phyloP scores from a whole-genome alignment of 2,797 vertebrate species.

The Sparidentex hasta region DNA sequence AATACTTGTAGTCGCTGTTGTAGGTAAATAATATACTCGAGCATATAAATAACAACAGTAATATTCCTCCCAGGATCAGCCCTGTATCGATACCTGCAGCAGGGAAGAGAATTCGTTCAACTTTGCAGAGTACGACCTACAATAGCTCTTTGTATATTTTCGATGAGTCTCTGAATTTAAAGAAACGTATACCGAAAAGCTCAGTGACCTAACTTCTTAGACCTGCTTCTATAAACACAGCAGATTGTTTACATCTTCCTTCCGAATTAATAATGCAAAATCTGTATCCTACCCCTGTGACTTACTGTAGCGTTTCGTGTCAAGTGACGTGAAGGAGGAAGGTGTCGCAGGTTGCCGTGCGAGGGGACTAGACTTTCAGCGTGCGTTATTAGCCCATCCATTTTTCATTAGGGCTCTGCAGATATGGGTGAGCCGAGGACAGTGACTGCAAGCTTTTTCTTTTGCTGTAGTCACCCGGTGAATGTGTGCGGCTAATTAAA shows the following conservation, averaged over 20 bases:
- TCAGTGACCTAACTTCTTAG: slow-evolving; percentile 4
- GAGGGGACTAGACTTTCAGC: slow-evolving; percentile 42
- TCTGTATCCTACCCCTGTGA: slow-evolving; percentile 46
- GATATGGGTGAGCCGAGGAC: slow-evolving; percentile 31
- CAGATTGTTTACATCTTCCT: slow-evolving; percentile 60
- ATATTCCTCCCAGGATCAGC: too few species aligned
- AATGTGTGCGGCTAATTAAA: slow-evolving; percentile 67
- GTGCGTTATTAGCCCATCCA: slow-evolving; percentile 62
- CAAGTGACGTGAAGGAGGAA: slow-evolving; percentile 50
- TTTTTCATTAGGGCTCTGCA: slow-evolving; percentile 61
- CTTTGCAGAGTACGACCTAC: neutral
- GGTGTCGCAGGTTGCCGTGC: slow-evolving; percentile 21
- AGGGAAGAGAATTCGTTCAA: too few species aligned
- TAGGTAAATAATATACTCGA: too few species aligned
- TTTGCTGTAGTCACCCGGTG: slow-evolving; percentile 52
- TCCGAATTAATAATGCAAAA: slow-evolving; percentile 75
- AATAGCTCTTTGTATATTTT: neutral
- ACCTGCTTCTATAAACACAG: slow-evolving; percentile 35
- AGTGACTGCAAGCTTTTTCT: slow-evolving; percentile 13
- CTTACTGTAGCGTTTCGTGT: slow-evolving; percentile 57
- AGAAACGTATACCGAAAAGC: neutral
- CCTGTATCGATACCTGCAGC: too few species aligned
- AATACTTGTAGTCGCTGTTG: too few species aligned
- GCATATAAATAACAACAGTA: too few species aligned
- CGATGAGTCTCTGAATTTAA: neutral